These are phyloP conservation scores for Corythucha ciliata DNA, from an alignment of 2,888 invertebrate species.

Conservation along the genomic window DNA sequence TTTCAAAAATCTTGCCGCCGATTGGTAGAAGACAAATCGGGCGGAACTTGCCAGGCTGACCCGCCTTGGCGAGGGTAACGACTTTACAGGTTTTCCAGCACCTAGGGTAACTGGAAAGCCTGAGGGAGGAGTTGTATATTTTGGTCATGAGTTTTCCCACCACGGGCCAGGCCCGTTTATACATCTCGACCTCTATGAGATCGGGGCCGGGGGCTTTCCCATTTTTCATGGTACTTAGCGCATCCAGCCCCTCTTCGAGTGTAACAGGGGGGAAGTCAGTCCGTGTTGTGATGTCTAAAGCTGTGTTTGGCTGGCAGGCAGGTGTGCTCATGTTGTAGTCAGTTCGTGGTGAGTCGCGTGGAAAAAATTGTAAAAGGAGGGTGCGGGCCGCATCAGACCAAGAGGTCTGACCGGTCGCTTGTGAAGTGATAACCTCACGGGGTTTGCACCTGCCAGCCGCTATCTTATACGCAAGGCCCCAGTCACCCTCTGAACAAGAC, in stretches of 20 bases:
- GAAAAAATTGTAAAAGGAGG: no score
- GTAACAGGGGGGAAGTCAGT: no score
- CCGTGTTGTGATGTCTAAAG: no score
- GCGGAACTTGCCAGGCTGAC: not conserved
- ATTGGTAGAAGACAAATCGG: constrained; percentile 8
- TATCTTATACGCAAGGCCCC: not conserved
- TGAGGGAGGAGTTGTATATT: not conserved
- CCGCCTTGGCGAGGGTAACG: not conserved
- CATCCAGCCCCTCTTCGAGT: no score
- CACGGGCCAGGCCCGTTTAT: not conserved
- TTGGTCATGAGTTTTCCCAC: not conserved
- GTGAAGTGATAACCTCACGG: not conserved
- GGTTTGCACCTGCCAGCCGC: not conserved
- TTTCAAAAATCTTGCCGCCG: constrained; percentile 11
- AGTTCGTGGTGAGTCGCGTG: no score
- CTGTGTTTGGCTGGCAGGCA: no score
- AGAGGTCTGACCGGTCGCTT: no score
- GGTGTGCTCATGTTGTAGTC: no score
- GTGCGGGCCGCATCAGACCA: no score
- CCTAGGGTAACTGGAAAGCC: constrained; percentile 6
- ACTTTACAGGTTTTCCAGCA: constrained; percentile 8
- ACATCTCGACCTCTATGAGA: not conserved
- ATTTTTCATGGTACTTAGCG: no score
- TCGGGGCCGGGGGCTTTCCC: constrained; percentile 3
- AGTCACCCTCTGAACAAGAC: not conserved